These are phyloP conservation scores for Leucozona laternaria DNA, from an alignment of 2,888 invertebrate genomes.

Conservation along the genomic window DNA sequence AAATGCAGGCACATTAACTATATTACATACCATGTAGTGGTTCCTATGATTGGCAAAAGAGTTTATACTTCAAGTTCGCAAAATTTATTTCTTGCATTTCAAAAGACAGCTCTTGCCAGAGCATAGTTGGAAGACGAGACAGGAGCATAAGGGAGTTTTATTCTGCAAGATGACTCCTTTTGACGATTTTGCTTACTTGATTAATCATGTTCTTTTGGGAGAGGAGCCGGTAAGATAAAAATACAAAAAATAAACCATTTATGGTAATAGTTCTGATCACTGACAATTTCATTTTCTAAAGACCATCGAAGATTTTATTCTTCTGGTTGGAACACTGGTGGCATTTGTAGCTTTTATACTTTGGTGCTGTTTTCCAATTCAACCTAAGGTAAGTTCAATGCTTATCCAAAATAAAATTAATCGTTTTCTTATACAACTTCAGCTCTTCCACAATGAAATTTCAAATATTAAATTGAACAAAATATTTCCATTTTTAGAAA, in stretches of 20 bases:
- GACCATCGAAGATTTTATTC: slow-evolving; percentile 87
- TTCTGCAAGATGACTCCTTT: slow-evolving; percentile 84
- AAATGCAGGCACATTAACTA: background rate
- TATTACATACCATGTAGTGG: slow-evolving; percentile 47
- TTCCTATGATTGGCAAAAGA: slow-evolving; percentile 1
- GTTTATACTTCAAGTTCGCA: slow-evolving; percentile 19
- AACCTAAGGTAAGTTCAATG: slow-evolving; percentile 83
- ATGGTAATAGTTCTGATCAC: background rate
- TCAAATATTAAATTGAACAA: background rate
- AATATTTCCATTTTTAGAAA: background rate
- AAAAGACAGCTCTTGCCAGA: slow-evolving; percentile 15
- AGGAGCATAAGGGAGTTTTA: background rate
- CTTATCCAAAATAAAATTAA: background rate
- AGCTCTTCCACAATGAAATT: background rate
- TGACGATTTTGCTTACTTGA: slow-evolving; percentile 86
- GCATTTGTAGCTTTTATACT: slow-evolving; percentile 87
- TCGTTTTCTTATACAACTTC: background rate
- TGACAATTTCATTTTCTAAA: slow-evolving; percentile 77
- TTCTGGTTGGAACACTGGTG: slow-evolving; percentile 86
- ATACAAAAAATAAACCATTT: background rate
- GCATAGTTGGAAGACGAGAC: slow-evolving; percentile 27
- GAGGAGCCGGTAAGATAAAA: slow-evolving; percentile 86
- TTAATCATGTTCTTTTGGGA: slow-evolving; percentile 86
- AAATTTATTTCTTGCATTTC: slow-evolving; percentile 42
- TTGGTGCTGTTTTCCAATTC: slow-evolving; percentile 87